Base-by-base conservation (phyloP, 2,888 invertebrate species). In the Polymixis lichenea region DNA sequence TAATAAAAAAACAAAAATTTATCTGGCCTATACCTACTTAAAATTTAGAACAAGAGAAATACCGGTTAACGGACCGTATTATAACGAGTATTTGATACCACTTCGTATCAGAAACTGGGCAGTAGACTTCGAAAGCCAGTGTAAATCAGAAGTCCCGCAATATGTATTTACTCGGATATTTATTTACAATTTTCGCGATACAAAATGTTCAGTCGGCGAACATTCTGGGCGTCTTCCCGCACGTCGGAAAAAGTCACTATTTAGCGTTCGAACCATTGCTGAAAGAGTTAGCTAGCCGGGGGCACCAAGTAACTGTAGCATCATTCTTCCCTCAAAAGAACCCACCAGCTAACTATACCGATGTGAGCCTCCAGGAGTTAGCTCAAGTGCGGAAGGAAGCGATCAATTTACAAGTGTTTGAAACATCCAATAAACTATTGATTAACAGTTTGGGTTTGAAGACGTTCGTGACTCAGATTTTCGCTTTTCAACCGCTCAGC, bases 201-300 rank as follows among this genome's bases (percentile, higher is more conserved):
- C 81, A 90, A 84, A 69, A 92, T 89, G 93, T 85, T 6, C 80
- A 89, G 74, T 74, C 94, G 64, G 96, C 95, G 56, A 96, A 96
- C 55, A 96, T 97, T 77, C 93, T 97, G 58, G 97, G 96, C 2
- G 89, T 97, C 0, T 97, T 97, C 87, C 96, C 97, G 0, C 96
- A 97, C 87, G 94, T 96, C 0, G 97, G 97, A 0, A 97, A 95
- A 75, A 97, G 97, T 84, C 98, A 98, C 87, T 97, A 97, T 82
- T 94, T 97, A 89, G 97, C 97, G 0, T 97, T 97, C 89, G 95
- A 97, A 68, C 96, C 97, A 0, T 90, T 97, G 13, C 88, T 97
- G 13, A 93, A 94, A 62, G 96, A 94, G 66, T 90, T 98, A 66
- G 97, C 97, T 0, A 92, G 92, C 32, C 94, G 96, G 51, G 97